Percentiles rank a stretch among this genome's conserved stretches.
Evolutionary conservation across 2,888 invertebrate species (phyloP).

Genomic region (Amblyteles armatorius): DNA sequence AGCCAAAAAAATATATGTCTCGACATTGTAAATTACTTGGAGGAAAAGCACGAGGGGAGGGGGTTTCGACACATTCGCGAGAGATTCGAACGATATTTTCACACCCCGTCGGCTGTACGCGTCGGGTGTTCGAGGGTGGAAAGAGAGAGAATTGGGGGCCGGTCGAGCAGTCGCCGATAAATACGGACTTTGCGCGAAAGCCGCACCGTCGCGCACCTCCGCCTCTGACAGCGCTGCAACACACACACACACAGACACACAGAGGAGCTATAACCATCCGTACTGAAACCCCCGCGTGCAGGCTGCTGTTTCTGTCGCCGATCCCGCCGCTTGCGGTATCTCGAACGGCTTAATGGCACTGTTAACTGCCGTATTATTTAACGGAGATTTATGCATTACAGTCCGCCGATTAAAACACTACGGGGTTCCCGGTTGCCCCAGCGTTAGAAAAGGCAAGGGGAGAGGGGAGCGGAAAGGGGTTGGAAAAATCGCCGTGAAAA

Average conservation of each 20-base stretch:
- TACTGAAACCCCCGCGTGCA: background rate
- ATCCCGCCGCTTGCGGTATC: constrained; percentile 73
- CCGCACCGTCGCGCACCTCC: constrained; percentile 67
- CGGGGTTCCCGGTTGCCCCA: constrained; percentile 40
- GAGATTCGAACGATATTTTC: constrained; percentile 60
- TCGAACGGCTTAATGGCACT: constrained; percentile 79
- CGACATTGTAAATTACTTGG: constrained; percentile 60
- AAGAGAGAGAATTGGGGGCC: constrained; percentile 30
- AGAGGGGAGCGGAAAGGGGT: constrained; percentile 28
- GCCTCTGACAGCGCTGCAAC: constrained; percentile 47
- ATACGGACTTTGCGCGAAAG: constrained; percentile 75
- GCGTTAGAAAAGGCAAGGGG: constrained; percentile 22
- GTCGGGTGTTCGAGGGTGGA: constrained; percentile 16
- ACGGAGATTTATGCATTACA: constrained; percentile 79
- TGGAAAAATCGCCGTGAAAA: constrained; percentile 41
- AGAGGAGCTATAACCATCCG: constrained; percentile 6
- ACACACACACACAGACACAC: constrained; percentile 8
- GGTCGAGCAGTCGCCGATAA: constrained; percentile 74
- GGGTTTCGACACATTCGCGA: constrained; percentile 37
- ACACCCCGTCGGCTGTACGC: constrained; percentile 49
- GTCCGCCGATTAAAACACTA: constrained; percentile 78
- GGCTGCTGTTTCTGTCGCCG: constrained; percentile 48
- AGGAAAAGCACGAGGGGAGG: constrained; percentile 42
- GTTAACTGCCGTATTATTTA: constrained; percentile 80
- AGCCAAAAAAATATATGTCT: constrained; percentile 30